Conservation (phyloP, 2,113 vertebrate genomes). For the Brachyhypopomus gauderio region DNA sequence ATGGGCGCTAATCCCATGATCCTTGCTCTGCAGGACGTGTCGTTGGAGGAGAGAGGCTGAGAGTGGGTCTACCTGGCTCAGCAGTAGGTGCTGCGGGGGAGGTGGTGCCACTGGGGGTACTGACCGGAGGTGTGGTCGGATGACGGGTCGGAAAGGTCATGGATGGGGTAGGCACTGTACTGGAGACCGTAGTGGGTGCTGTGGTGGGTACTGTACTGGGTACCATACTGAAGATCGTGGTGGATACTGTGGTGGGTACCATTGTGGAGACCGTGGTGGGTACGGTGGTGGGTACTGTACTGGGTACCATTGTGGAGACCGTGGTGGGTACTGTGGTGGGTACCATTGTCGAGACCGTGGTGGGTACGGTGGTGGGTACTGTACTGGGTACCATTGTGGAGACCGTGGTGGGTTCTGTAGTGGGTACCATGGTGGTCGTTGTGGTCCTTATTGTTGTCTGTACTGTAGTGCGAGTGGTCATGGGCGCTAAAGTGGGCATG, state of each 20-base stretch:
- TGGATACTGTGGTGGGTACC: neutral
- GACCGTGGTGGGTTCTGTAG: neutral
- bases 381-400: neutral
- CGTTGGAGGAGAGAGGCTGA: slow-evolving; percentile 3
- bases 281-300: neutral
- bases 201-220: neutral
- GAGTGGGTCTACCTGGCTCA: slow-evolving; percentile 57
- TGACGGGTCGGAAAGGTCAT: slow-evolving; percentile 28
- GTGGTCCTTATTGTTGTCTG: neutral
- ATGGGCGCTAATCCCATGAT: neutral
- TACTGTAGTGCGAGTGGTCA: neutral
- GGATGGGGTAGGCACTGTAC: slow-evolving; percentile 18
- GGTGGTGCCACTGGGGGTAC: slow-evolving; percentile 49
- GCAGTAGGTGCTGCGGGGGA: slow-evolving; percentile 44
- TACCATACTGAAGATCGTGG: neutral
- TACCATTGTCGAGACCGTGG: neutral
- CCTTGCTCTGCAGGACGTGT: neutral
- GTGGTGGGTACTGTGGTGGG: neutral
- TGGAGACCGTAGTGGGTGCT: neutral
- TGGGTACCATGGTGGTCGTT: neutral
- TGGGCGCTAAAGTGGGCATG: neutral
- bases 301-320: neutral
- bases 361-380: neutral
- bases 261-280: neutral
- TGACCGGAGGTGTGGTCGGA: slow-evolving; percentile 48